phyloP scores from a whole-genome alignment of 2,888 invertebrate genomes.

The Mystacides longicornis region DNA sequence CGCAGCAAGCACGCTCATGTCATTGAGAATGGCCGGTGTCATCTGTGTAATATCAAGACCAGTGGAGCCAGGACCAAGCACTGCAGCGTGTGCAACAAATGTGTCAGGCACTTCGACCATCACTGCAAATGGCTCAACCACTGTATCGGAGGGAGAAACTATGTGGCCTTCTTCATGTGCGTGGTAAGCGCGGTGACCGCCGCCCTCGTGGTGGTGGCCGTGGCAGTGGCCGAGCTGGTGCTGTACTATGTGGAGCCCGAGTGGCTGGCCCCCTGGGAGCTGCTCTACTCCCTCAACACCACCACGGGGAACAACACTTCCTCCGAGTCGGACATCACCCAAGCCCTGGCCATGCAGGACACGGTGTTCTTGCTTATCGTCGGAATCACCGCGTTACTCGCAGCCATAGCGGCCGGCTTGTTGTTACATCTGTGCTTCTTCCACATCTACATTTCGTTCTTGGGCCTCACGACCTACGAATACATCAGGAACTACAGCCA shows the following conservation, averaged over 20 bases:
- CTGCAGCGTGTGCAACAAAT: conserved; percentile 96
- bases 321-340: conserved; percentile 25
- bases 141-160: conserved; percentile 89
- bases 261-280: conserved; percentile 45
- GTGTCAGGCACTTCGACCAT: conserved; percentile 90
- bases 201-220: conserved; percentile 58
- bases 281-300: conserved; percentile 24
- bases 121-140: conserved; percentile 99
- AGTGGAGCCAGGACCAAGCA: conserved; percentile 79
- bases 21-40: conserved; percentile 91
- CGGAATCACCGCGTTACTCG: conserved; percentile 54
- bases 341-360: conserved; percentile 39
- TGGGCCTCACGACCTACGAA: conserved; percentile 85
- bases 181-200: conserved; percentile 71
- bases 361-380: conserved; percentile 54
- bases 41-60: conserved; percentile 80
- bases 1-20: conserved; percentile 82
- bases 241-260: conserved; percentile 54
- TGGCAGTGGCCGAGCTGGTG: conserved; percentile 63
- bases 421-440: conserved; percentile 80
- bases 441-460: conserved; percentile 76
- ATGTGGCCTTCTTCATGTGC: conserved; percentile 74
- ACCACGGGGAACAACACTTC: conserved; percentile 20
- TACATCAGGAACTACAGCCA: conserved; percentile 58
- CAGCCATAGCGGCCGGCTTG: conserved; percentile 69